These are phyloP conservation scores for Fukomys damarensis DNA, from an alignment of 2,113 vertebrate species.

Conservation along the genomic window DNA sequence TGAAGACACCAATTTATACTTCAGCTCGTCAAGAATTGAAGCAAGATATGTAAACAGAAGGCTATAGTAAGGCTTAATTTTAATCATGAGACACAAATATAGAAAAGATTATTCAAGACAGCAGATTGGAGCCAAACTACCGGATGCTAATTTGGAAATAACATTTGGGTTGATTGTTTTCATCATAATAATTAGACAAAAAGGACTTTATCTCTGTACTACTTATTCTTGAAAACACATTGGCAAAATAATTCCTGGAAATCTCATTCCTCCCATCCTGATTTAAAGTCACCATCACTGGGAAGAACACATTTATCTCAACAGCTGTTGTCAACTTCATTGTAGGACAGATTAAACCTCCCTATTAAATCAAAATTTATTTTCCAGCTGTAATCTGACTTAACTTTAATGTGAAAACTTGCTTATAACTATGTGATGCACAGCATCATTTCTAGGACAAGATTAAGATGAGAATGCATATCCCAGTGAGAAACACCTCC, in stretches of 20 bases:
- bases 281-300: not conserved
- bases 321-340: not conserved
- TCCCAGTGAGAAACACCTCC: not conserved
- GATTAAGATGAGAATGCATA: constrained; percentile 23
- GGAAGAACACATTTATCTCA: not conserved
- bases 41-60: not conserved
- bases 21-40: not conserved
- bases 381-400: not conserved
- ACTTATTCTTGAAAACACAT: not conserved
- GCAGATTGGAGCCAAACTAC: not conserved
- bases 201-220: not conserved
- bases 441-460: not conserved
- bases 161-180: constrained; percentile 21
- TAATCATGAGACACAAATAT: not conserved
- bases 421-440: not conserved
- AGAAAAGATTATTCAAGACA: not conserved
- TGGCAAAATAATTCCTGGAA: not conserved
- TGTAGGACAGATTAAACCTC: not conserved
- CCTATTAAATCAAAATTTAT: not conserved
- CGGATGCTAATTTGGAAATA: constrained; percentile 34
- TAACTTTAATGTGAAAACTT: not conserved
- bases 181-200: not conserved
- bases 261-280: not conserved
- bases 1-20: constrained; percentile 9
- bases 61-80: constrained; percentile 27